phyloP scores from a whole-genome alignment of 2,113 vertebrate genomes.

The Willisornis vidua region DNA sequence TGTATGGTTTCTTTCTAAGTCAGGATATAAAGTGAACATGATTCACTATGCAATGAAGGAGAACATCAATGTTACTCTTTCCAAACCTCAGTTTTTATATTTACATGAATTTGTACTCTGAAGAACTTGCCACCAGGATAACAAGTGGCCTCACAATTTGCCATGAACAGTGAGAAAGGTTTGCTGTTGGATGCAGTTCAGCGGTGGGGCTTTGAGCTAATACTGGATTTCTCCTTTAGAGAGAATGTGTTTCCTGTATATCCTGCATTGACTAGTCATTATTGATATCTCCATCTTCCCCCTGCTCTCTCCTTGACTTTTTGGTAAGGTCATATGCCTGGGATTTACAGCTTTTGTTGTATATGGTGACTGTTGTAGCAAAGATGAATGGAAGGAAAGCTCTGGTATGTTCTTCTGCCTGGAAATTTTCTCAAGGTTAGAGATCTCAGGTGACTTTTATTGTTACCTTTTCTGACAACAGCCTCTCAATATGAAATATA shows the following conservation, averaged over 20 bases:
- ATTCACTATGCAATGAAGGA: neutral
- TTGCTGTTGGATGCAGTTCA: neutral
- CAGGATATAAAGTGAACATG: neutral
- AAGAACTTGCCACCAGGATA: neutral
- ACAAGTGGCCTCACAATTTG: neutral
- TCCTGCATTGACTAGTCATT: neutral
- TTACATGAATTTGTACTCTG: neutral
- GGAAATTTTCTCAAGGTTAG: constrained; percentile 27
- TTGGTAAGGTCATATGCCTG: neutral
- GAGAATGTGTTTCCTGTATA: neutral
- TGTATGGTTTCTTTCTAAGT: neutral
- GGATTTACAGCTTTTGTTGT: constrained; percentile 1
- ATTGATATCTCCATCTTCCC: neutral
- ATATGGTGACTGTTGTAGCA: neutral
- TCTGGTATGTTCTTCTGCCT: neutral
- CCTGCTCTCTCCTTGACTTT: constrained; percentile 13
- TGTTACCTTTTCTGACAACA: constrained; percentile 19
- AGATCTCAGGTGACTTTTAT: constrained; percentile 18
- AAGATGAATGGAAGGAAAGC: constrained; percentile 9
- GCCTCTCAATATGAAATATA: constrained; percentile 24
- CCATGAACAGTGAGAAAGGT: neutral
- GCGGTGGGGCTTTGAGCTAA: neutral
- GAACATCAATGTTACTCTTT: neutral
- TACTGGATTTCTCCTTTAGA: neutral
- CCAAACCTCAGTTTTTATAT: neutral